These are phyloP conservation scores for Hemithea aestivaria DNA, from an alignment of 2,888 invertebrate species.

Conservation along the genomic window DNA sequence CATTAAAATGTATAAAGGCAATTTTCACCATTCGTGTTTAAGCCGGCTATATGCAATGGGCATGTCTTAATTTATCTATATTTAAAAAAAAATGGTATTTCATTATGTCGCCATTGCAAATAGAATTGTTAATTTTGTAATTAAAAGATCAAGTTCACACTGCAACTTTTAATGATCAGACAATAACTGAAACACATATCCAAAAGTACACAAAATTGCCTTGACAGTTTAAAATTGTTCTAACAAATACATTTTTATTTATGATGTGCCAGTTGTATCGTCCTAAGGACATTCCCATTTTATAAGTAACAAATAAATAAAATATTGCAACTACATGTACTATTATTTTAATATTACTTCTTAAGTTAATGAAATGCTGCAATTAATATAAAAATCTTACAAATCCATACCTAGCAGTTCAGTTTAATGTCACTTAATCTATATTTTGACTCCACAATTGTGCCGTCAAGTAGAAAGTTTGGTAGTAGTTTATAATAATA, in stretches of 20 bases:
- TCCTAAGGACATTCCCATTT: conserved; percentile 59
- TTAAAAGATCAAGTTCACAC: conserved; percentile 7
- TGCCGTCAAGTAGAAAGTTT: conserved; percentile 32
- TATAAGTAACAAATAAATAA: conserved; percentile 18
- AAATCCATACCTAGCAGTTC: too few species aligned
- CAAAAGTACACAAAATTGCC: conserved; percentile 3
- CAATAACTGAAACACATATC: conserved; percentile 11
- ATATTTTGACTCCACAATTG: conserved; percentile 40
- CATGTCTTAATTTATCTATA: too few species aligned
- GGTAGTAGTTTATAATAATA: background rate
- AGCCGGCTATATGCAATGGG: too few species aligned
- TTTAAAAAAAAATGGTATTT: too few species aligned
- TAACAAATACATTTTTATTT: conserved; percentile 28
- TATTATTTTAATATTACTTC: conserved; percentile 9
- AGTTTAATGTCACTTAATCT: conserved; percentile 60
- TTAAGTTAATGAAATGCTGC: conserved; percentile 3
- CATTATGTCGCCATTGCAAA: too few species aligned
- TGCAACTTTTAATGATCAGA: conserved; percentile 18
- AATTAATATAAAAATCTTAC: conserved; percentile 5
- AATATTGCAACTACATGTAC: conserved; percentile 10
- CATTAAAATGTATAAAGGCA: too few species aligned
- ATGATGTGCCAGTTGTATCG: conserved; percentile 45
- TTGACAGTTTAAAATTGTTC: conserved; percentile 11
- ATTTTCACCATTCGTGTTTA: too few species aligned
- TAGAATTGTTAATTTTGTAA: too few species aligned